Conservation (phyloP, 1,140 invertebrate species). For the Lucilia cuprina region DNA sequence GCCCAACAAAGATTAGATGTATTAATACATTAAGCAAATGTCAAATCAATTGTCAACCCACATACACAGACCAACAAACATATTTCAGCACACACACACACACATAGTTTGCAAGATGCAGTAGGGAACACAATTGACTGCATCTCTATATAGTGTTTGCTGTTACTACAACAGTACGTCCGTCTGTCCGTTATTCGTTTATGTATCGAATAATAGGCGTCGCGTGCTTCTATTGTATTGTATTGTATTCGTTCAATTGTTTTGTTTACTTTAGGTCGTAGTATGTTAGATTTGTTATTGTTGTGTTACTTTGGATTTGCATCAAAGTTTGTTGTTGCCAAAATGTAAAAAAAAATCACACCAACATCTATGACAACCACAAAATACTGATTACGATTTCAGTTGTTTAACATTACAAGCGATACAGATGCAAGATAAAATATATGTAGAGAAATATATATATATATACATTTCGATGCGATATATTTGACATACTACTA, state of each 20-base stretch:
- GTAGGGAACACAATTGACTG: not conserved
- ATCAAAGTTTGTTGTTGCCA: not conserved
- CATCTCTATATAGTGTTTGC: not conserved
- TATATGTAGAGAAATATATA: too few species aligned
- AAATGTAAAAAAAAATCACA: not conserved
- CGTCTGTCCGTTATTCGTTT: too few species aligned
- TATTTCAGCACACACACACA: not conserved
- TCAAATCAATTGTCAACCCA: slow-evolving; percentile 31
- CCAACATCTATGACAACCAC: not conserved
- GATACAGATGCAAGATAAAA: slow-evolving; percentile 3
- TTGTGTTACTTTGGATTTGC: not conserved
- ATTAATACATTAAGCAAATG: slow-evolving; percentile 21
- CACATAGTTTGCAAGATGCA: not conserved
- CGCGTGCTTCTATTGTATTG: slow-evolving; percentile 3
- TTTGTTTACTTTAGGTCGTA: too few species aligned
- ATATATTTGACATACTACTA: too few species aligned
- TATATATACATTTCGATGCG: too few species aligned
- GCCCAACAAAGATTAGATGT: not conserved
- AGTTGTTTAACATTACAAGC: slow-evolving; percentile 6
- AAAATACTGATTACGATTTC: not conserved
- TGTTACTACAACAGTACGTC: not conserved
- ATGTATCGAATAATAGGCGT: not conserved
- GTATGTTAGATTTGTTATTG: not conserved
- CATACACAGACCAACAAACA: not conserved
- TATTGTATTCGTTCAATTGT: not conserved